phyloP scores from a whole-genome alignment of 2,888 invertebrate species.

The Agriopis marginaria region DNA sequence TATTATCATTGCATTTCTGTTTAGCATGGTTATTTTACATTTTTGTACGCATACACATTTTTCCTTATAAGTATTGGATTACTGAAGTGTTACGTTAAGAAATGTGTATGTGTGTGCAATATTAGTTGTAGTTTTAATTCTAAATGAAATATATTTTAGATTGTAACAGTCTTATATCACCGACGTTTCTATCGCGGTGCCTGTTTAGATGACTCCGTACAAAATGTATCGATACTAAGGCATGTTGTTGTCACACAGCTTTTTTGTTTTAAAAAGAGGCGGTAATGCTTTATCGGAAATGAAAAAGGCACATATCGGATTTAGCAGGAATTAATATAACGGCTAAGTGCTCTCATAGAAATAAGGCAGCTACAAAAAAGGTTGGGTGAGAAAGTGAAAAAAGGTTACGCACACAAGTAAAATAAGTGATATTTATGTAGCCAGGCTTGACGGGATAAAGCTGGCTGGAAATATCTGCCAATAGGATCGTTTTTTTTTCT shows the following conservation, averaged over 20 bases:
- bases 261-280: no score
- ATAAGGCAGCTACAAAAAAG: neutral
- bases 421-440: neutral
- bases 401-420: neutral
- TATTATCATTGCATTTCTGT: slow-evolving; percentile 81
- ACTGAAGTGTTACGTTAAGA: slow-evolving; percentile 71
- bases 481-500: neutral
- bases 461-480: neutral
- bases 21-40: slow-evolving; percentile 66
- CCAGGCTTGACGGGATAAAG: slow-evolving; percentile 1
- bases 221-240: slow-evolving; percentile 27
- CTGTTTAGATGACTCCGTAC: slow-evolving; percentile 9
- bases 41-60: slow-evolving; percentile 85
- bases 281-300: no score
- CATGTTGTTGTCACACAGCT: neutral
- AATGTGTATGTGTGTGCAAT: slow-evolving; percentile 87
- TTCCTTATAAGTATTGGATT: slow-evolving; percentile 61
- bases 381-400: neutral
- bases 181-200: slow-evolving; percentile 40
- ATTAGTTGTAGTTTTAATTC: slow-evolving; percentile 81
- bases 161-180: slow-evolving; percentile 60
- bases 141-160: slow-evolving; percentile 72
- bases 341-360: neutral
- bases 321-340: neutral
- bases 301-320: no score